phyloP scores from a whole-genome alignment of 2,113 vertebrate species.

The Pelecanoides urinatrix region DNA sequence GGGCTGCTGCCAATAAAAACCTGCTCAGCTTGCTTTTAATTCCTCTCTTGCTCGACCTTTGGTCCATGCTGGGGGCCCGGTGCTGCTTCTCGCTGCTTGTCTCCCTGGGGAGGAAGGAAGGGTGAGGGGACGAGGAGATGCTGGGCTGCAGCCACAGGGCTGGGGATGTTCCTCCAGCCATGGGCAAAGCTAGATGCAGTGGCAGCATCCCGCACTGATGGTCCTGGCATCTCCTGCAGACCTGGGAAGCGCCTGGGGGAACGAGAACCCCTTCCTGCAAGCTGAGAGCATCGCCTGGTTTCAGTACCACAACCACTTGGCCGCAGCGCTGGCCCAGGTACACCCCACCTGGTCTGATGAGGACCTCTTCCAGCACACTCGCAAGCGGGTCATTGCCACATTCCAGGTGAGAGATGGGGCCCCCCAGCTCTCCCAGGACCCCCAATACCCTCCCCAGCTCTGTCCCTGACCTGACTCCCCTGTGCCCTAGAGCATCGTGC shows the following conservation, averaged over 20 bases:
- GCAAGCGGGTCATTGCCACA: slow-evolving; percentile 86
- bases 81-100: neutral
- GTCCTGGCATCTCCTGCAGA: slow-evolving; percentile 65
- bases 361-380: slow-evolving; percentile 87
- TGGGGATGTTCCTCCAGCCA: neutral
- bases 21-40: neutral
- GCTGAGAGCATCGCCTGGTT: slow-evolving; percentile 89
- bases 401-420: slow-evolving; percentile 81
- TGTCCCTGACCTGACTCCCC: neutral
- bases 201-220: neutral
- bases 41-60: neutral
- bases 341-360: slow-evolving; percentile 87
- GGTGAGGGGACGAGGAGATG: accelerated
- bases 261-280: slow-evolving; percentile 88
- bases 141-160: neutral
- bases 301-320: slow-evolving; percentile 90
- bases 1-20: neutral
- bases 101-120: neutral
- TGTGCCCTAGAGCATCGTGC: slow-evolving; percentile 78
- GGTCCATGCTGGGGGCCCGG: accelerated
- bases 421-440: neutral
- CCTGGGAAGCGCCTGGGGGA: slow-evolving; percentile 88
- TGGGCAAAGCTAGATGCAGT: neutral
- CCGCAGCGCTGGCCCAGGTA: slow-evolving; percentile 61
- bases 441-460: accelerated